A percentile compares a stretch with the other conserved stretches of the same genome.
Evolutionary conservation across 2,888 invertebrate genomes (phyloP).

Genomic region (Macrosiphum euphorbiae): DNA sequence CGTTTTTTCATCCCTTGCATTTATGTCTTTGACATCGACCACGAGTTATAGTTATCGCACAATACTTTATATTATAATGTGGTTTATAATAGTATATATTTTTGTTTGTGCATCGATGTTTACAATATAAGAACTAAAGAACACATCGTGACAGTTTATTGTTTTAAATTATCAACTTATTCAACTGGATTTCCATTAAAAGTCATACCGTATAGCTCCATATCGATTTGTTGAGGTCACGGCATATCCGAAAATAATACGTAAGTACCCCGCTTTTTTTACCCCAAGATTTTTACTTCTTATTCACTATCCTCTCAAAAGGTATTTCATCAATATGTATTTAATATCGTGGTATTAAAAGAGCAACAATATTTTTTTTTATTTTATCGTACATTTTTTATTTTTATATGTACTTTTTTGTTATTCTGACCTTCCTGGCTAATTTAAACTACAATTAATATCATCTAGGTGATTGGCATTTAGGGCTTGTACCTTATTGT

Average conservation of each 20-base stretch:
- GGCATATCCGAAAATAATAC: background rate
- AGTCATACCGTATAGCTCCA: background rate
- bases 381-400: background rate
- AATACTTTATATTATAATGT: background rate
- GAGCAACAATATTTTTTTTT: background rate
- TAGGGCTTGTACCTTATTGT: background rate
- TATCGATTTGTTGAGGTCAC: background rate
- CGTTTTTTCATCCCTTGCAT: background rate
- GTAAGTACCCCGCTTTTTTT: background rate
- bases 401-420: background rate
- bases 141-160: background rate
- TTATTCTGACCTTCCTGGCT: background rate
- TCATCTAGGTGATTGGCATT: background rate
- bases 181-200: background rate
- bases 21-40: background rate
- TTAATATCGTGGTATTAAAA: background rate
- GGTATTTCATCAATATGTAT: background rate
- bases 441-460: background rate
- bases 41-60: background rate
- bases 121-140: background rate
- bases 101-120: background rate
- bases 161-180: slow-evolving; percentile 1
- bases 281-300: background rate
- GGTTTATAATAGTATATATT: background rate
- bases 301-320: background rate